Conservation (phyloP, 2,797 vertebrate species). For the Danio choprae region DNA sequence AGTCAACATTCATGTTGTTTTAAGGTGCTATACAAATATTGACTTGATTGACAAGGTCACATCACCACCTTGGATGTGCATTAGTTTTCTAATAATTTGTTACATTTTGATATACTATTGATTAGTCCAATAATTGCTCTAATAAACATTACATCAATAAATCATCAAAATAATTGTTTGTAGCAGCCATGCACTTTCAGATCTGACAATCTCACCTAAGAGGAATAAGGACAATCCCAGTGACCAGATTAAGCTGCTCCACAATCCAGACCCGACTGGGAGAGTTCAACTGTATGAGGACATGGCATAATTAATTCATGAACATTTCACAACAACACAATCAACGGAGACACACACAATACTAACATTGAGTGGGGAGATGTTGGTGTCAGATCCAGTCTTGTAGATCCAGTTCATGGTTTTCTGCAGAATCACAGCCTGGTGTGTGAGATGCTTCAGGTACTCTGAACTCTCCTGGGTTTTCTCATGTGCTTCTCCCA, state of each 20-base stretch:
- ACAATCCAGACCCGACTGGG: constrained; percentile 86
- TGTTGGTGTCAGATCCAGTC: constrained; percentile 80
- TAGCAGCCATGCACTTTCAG: too few species aligned
- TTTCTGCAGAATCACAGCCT: constrained; percentile 90
- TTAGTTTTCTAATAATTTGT: too few species aligned
- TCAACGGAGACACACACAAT: background rate
- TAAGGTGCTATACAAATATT: too few species aligned
- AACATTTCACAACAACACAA: constrained; percentile 16
- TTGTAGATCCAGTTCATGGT: constrained; percentile 92
- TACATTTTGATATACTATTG: too few species aligned
- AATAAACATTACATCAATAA: too few species aligned
- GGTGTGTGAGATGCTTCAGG: constrained; percentile 91
- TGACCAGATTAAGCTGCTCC: constrained; percentile 92
- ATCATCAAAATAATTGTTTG: too few species aligned
- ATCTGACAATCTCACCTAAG: constrained; percentile 82
- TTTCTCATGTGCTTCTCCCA: constrained; percentile 87
- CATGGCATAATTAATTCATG: constrained; percentile 36
- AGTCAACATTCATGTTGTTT: too few species aligned
- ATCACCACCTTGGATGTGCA: too few species aligned
- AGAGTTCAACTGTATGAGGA: constrained; percentile 81
- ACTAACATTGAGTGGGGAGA: constrained; percentile 79
- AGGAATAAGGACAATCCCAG: constrained; percentile 89
- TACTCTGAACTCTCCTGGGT: constrained; percentile 92
- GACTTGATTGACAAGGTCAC: too few species aligned
- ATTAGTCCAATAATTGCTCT: too few species aligned